Evolutionary conservation across 2,797 vertebrate species (phyloP).

Genomic region (Dicrostonyx torquatus): DNA sequence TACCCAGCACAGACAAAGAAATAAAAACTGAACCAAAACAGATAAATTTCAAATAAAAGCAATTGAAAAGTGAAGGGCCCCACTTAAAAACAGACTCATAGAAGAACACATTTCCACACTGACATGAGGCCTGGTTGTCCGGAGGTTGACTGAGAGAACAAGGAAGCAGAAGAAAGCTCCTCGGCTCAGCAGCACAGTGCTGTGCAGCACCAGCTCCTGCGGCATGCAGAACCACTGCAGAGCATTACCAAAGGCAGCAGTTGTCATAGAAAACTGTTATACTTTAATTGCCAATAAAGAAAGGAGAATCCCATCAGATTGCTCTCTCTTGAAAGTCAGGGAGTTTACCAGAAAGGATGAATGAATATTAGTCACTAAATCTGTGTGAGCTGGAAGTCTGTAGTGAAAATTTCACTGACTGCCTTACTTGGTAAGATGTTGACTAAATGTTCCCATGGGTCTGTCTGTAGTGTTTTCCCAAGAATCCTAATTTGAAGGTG

Average conservation of each 20-base stretch:
- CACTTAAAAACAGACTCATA: background rate
- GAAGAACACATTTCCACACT: background rate
- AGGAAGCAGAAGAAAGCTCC: background rate
- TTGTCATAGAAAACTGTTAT: background rate
- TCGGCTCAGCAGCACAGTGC: background rate
- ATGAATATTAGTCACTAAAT: conserved; percentile 69
- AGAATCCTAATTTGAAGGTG: conserved; percentile 50
- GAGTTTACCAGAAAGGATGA: conserved; percentile 59
- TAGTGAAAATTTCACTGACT: conserved; percentile 39
- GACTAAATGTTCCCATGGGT: conserved; percentile 58
- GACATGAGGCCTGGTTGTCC: background rate
- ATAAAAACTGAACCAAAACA: background rate
- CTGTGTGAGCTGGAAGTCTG: conserved; percentile 11
- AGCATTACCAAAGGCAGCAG: background rate
- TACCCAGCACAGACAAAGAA: background rate
- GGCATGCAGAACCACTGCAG: background rate
- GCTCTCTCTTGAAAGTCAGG: conserved; percentile 48
- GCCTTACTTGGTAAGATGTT: conserved; percentile 6
- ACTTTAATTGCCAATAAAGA: conserved; percentile 25
- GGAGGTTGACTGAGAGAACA: background rate
- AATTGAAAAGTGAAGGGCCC: background rate
- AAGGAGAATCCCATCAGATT: conserved; percentile 64
- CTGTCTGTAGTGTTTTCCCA: conserved; percentile 47
- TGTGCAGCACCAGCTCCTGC: background rate
- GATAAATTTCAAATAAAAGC: conserved; percentile 49